Evolutionary conservation across 2,888 invertebrate species (phyloP), one percentile per base, ranked within the genome.

Genomic region (Netelia inedita): DNA sequence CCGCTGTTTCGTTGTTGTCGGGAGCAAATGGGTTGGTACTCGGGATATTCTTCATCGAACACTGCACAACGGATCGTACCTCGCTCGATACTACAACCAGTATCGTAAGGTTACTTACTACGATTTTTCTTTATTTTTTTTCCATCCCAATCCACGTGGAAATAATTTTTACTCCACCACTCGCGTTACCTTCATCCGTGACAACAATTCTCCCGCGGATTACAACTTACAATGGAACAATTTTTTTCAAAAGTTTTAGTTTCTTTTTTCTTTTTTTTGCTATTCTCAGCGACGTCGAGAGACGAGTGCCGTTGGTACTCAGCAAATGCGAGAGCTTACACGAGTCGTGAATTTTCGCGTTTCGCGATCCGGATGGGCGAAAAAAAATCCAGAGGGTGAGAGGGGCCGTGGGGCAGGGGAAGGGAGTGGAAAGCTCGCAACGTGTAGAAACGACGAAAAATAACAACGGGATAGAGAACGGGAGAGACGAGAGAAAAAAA

Each of bases 321-420:
- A 35, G n/a, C 11, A 35, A 41, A n/a, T 61, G 50, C 16, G 46
- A 66, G 43, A 66, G 66, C n/a, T 19, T 71, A 14, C 19, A 16
- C 50, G 14, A 55, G 28, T 35, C 79, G 50, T 65, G 55, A 55
- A 72, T 79, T 78, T 78, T 69, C n/a, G 28, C 16, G 59, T 61
- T 69, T 59, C 59, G 16, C 76, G 43, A 78, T 57, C 57, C 43
- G 23, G 50, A 11, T 69, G 61, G 69, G 2, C 2, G 2, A 14
- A 6, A 46, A 46, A 46, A 14, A 71, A 71, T 41, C 10, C 21
- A 35, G 57, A 57, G 71, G 14, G 55, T 57, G 10, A 6, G 55
- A 28, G 28, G n/a, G n/a, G n/a, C n/a, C n/a, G n/a, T n/a, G n/a
- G n/a, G n/a, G 23, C 23, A 23, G 23, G 23, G 23, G 23, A 2